Base-by-base conservation (phyloP, 2,888 invertebrate genomes). In the Schrankia costaestrigalis region DNA sequence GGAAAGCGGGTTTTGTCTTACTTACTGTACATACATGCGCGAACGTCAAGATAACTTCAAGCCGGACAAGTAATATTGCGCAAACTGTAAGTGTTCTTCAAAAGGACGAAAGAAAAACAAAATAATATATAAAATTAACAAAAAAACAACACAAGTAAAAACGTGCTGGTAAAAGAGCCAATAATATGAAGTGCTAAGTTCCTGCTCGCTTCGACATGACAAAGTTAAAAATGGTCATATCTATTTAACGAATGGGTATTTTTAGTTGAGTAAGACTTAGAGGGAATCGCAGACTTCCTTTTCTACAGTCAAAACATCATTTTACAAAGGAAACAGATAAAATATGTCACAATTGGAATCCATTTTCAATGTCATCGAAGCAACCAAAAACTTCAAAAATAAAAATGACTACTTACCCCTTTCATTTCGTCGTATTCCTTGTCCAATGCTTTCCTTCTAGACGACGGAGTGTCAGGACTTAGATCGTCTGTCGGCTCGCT, bases 401-500 rank as follows among this genome's bases (percentile, higher is more conserved):
- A 32, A 56, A 44, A 46, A 59, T 56, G 56, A 60, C 2, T 55
- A 81, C 86, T 84, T 71, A 86, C 86, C 78, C 71, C 64, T 71
- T 74, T 81, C 5, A 68, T 63, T 21, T 83, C 83, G 43, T 84
- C 85, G 31, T 68, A 74, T 35, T 83, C 82, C 40, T 75, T 83
- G 36, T 84, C 83, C 36, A 81, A 47, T 3, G 73, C 46, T 54
- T 71, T 78, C 53, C 83, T 71, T 47, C 84, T 77, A 3, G 79
- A 53, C 8, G 74, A 71, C 5, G 86, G 77, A 1, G 84, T 79
- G 34, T 81, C 85, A 0, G 84, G 83, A 46, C 80, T 85, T 0
- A 73, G 64, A 27, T 86, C 84, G 41, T 83, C 85, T 6, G 78
- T 78, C 0, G 70, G 63, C 33, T 83, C 86, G 50, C 87, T 86